These are phyloP conservation scores for Hypotaenidia okinawae DNA, from an alignment of 2,797 vertebrate genomes.

Conservation along the genomic window DNA sequence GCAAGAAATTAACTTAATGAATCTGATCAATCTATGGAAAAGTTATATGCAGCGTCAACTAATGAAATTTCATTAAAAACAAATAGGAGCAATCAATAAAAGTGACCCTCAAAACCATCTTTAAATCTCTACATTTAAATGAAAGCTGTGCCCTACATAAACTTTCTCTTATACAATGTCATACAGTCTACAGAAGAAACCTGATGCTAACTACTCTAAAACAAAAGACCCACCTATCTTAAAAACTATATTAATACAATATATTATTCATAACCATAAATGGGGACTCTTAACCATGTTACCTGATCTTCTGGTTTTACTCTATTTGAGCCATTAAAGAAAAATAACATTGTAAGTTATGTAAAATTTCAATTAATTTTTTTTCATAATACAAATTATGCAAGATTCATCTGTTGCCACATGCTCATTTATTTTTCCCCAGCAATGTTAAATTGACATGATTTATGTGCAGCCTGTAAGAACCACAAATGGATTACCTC, in stretches of 20 bases:
- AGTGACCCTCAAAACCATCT: background rate
- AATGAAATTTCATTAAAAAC: constrained; percentile 17
- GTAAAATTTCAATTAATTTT: background rate
- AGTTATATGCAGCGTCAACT: background rate
- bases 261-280: background rate
- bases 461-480: background rate
- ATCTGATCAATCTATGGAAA: background rate
- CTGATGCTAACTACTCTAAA: background rate
- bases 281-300: background rate
- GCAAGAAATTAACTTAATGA: background rate
- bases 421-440: no score
- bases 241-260: background rate
- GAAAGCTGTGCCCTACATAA: background rate
- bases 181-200: background rate
- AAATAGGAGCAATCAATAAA: background rate
- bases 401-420: background rate
- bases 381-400: background rate
- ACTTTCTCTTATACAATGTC: background rate
- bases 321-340: background rate
- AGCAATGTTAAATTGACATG: background rate
- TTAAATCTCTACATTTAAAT: background rate
- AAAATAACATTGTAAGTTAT: background rate
- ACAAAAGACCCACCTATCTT: background rate
- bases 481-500: background rate
- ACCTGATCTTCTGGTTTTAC: background rate